Evolutionary conservation across 2,797 vertebrate species (phyloP), one percentile per base, ranked within the genome.

Genomic region (Zenarchopterus dispar): DNA sequence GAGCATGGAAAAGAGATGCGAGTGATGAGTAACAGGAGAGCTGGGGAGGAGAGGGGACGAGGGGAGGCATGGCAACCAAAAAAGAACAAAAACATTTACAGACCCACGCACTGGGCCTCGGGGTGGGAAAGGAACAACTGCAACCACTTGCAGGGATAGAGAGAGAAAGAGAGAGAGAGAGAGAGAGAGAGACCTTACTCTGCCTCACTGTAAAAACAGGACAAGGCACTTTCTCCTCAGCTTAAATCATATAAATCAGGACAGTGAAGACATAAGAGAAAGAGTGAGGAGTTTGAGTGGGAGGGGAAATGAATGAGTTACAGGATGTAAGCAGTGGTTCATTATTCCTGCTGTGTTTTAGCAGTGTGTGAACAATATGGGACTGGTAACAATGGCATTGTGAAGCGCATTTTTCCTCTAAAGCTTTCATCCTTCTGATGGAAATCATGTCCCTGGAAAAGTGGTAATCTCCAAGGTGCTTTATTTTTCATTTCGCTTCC

Each of bases 81-180:
- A 62, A 53, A 73, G 78, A 84, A 68, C 63, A 78, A 80, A 85
- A 84, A 88, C 77, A 89, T 81, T 74, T 66, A 77, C 16, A 65
- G 72, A 77, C 81, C 85, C 82, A 88, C 76, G 75, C 83, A 84
- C 62, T 36, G 61, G 60, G 82, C 84, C 83, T 81, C 46, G 1
- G 80, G 84, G 65, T 64, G 82, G 67, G 81, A 79, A 70, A 65
- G 51, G 45, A 70, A 68, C 55, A 81, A 77, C 52, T 66, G 67
- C 60, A 75, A 74, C 77, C 80, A 70, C 81, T 80, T 88, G 81
- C 51, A 24, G 64, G 42, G 72, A 23, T 0, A 1, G 16, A 42
- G 26, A n/a, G n/a, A n/a, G n/a, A n/a, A n/a, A n/a, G n/a, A n/a
- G n/a, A n/a, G n/a, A n/a, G 3, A 28, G 28, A 28, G 28, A 28